Percentiles rank a stretch among this genome's conserved stretches.
Evolutionary conservation across 2,888 invertebrate genomes (phyloP).

Genomic region (Clusia tigrina): DNA sequence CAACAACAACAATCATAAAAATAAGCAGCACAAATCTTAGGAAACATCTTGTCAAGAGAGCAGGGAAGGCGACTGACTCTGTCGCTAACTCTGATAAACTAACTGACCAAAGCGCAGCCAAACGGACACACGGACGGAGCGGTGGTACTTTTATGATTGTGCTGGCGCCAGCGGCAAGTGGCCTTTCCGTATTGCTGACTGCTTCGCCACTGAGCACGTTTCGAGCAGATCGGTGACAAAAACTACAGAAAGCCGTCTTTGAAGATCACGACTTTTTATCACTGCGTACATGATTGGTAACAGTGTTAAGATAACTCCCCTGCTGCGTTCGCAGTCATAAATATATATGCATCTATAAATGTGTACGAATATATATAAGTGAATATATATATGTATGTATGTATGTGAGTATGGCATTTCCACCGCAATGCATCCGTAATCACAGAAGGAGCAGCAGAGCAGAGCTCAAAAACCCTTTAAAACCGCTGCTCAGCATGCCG

Average conservation of each 20-base stretch:
- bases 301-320: slow-evolving; percentile 29
- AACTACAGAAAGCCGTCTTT: slow-evolving; percentile 17
- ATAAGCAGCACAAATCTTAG: not conserved
- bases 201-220: too few species aligned
- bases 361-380: too few species aligned
- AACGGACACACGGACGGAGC: not conserved
- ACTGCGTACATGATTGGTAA: slow-evolving; percentile 24
- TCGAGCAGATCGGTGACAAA: slow-evolving; percentile 10
- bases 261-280: slow-evolving; percentile 14
- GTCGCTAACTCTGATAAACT: slow-evolving; percentile 47
- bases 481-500: too few species aligned
- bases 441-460: not conserved
- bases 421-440: not conserved
- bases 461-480: too few species aligned
- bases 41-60: slow-evolving; percentile 36
- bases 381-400: not conserved
- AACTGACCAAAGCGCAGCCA: slow-evolving; percentile 49
- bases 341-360: too few species aligned
- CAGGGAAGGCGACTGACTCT: slow-evolving; percentile 7
- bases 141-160: not conserved
- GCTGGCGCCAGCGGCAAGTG: not conserved
- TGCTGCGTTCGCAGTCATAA: slow-evolving; percentile 36
- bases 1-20: not conserved
- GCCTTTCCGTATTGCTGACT: not conserved
- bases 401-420: not conserved